phyloP scores from a whole-genome alignment of 2,797 vertebrate genomes.

The Argya squamiceps region DNA sequence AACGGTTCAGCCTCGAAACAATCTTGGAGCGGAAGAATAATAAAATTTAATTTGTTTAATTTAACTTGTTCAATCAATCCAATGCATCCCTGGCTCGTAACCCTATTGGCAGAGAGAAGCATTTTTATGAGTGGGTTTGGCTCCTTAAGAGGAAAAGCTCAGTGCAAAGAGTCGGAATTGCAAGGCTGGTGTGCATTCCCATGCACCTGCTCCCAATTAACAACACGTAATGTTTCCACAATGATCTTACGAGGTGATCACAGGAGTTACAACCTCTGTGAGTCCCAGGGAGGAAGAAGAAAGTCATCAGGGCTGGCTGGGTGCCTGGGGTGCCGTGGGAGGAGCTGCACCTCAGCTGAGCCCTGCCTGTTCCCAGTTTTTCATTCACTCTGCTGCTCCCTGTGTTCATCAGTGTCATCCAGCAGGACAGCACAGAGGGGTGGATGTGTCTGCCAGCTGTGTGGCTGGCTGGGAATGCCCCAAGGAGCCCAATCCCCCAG shows the following conservation, averaged over 20 bases:
- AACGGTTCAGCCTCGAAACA: neutral
- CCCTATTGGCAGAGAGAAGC: neutral
- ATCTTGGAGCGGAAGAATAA: neutral
- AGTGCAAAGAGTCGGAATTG: neutral
- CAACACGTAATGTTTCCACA: neutral
- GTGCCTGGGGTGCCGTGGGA: neutral
- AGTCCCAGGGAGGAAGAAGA: neutral
- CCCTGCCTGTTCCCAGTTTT: neutral
- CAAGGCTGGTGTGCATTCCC: neutral
- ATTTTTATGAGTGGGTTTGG: neutral
- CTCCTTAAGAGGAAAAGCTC: neutral
- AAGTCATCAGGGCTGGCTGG: neutral
- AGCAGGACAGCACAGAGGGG: accelerated
- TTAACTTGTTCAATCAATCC: neutral
- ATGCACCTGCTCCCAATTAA: neutral
- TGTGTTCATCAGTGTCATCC: accelerated
- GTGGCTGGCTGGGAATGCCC: neutral
- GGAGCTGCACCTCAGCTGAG: neutral
- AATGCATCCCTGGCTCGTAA: neutral
- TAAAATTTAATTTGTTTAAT: neutral
- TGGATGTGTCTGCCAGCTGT: neutral
- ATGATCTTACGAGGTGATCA: neutral
- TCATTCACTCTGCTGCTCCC: neutral
- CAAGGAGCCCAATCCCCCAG: accelerated
- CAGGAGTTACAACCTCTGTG: neutral